A percentile compares a stretch with the other conserved stretches of the same genome.
phyloP scores from a whole-genome alignment of 2,797 vertebrate genomes.

The Menidia menidia region DNA sequence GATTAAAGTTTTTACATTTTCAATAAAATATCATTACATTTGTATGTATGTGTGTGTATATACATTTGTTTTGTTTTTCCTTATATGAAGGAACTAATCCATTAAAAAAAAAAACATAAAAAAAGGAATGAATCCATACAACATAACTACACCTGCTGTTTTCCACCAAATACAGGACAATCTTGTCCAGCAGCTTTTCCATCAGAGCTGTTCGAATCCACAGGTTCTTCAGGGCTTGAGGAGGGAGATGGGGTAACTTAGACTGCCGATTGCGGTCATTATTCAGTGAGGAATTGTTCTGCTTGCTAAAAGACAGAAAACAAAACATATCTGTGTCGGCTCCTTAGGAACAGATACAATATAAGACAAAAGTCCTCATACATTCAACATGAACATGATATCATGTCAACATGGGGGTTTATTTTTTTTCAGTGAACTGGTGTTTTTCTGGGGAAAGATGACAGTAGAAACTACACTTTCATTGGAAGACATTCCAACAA shows the following conservation, averaged over 20 bases:
- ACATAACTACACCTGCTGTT: conserved; percentile 89
- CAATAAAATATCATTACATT: neutral
- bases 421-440: neutral
- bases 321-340: neutral
- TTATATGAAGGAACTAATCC: no score
- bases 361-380: neutral
- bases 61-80: no score
- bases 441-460: neutral
- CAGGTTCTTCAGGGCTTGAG: conserved; percentile 92
- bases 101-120: no score
- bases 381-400: neutral
- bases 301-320: conserved; percentile 74
- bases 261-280: conserved; percentile 86
- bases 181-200: conserved; percentile 97
- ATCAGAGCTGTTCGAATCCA: conserved; percentile 98
- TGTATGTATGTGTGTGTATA: neutral
- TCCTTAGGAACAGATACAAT: neutral
- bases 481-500: no score
- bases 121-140: neutral
- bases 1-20: no score
- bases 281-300: conserved; percentile 86
- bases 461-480: neutral
- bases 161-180: conserved; percentile 93
- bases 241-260: conserved; percentile 87
- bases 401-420: neutral